A percentile compares a stretch with the other conserved stretches of the same genome.
Evolutionary conservation across 2,888 invertebrate genomes (phyloP).

Genomic region (Notodonta ziczac): DNA sequence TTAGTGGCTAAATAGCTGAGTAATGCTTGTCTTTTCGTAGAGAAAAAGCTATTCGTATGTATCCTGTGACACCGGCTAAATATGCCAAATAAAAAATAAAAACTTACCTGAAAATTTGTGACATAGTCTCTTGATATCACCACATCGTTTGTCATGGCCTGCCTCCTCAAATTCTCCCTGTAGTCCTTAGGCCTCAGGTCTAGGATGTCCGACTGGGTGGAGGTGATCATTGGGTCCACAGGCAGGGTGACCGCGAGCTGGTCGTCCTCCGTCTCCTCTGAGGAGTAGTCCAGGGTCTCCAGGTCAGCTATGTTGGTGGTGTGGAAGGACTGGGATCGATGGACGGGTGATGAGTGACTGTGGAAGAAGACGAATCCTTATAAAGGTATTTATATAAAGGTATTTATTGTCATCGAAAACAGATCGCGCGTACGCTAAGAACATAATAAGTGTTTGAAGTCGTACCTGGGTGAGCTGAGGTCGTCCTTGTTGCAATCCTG

Average conservation of each 20-base stretch:
- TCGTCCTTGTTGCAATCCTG: conserved; percentile 74
- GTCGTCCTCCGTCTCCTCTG: conserved; percentile 70
- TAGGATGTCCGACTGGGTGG: conserved; percentile 73
- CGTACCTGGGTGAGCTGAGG: conserved; percentile 75
- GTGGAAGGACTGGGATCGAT: conserved; percentile 81
- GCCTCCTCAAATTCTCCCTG: conserved; percentile 48
- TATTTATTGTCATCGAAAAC: no score
- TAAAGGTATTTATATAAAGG: no score
- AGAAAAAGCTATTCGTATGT: no score
- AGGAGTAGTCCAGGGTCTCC: conserved; percentile 70
- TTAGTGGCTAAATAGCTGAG: no score
- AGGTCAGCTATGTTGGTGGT: conserved; percentile 72
- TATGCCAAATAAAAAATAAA: no score
- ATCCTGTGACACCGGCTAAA: no score
- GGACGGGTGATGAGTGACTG: conserved; percentile 81
- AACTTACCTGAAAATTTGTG: conserved; percentile 65
- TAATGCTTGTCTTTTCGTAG: no score
- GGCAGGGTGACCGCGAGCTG: conserved; percentile 57
- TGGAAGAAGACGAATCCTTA: not conserved
- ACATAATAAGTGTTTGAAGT: not conserved
- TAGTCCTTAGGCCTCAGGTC: conserved; percentile 60
- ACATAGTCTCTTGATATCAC: conserved; percentile 65
- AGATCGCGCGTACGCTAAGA: no score
- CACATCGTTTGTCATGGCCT: conserved; percentile 63
- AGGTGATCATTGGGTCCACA: conserved; percentile 71